These are phyloP conservation scores for Aphaenogaster ashmeadi DNA, from an alignment of 1,140 invertebrate species.

Conservation along the genomic window DNA sequence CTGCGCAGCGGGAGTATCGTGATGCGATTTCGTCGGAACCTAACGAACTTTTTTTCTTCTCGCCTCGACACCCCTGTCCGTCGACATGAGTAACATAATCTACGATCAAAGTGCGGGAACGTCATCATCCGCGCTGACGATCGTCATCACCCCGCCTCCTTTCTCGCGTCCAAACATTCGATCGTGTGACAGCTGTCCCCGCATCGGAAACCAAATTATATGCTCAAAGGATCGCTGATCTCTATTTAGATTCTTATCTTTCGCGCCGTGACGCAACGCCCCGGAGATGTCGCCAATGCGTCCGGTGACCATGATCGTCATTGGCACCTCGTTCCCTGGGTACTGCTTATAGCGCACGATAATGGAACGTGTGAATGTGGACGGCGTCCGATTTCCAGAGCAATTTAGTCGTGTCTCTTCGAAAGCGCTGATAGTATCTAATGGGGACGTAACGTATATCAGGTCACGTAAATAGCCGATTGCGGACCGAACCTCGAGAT, in stretches of 20 bases:
- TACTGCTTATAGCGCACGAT: slow-evolving; percentile 13
- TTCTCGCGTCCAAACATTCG: slow-evolving; percentile 62
- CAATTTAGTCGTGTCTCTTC: slow-evolving; percentile 69
- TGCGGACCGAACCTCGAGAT: not conserved
- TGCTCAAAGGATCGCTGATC: slow-evolving; percentile 85
- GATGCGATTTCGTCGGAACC: slow-evolving; percentile 68
- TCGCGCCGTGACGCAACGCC: slow-evolving; percentile 65
- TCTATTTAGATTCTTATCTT: slow-evolving; percentile 86
- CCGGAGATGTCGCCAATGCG: slow-evolving; percentile 56
- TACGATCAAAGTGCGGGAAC: slow-evolving; percentile 82
- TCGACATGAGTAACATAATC: slow-evolving; percentile 82
- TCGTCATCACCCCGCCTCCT: slow-evolving; percentile 68
- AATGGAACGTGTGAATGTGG: slow-evolving; percentile 65
- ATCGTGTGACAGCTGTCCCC: slow-evolving; percentile 86
- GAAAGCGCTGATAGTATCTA: slow-evolving; percentile 66
- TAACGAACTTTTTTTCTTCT: slow-evolving; percentile 78
- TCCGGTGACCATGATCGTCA: slow-evolving; percentile 58
- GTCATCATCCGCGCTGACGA: slow-evolving; percentile 71
- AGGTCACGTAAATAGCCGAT: slow-evolving; percentile 24
- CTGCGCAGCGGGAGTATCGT: slow-evolving; percentile 34
- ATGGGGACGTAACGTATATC: slow-evolving; percentile 38
- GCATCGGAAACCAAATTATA: slow-evolving; percentile 86
- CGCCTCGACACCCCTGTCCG: slow-evolving; percentile 75
- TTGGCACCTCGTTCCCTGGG: slow-evolving; percentile 12
- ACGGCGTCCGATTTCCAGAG: slow-evolving; percentile 62